These are phyloP conservation scores for Ariopsis seemanni DNA, from an alignment of 2,113 vertebrate species.

Conservation along the genomic window DNA sequence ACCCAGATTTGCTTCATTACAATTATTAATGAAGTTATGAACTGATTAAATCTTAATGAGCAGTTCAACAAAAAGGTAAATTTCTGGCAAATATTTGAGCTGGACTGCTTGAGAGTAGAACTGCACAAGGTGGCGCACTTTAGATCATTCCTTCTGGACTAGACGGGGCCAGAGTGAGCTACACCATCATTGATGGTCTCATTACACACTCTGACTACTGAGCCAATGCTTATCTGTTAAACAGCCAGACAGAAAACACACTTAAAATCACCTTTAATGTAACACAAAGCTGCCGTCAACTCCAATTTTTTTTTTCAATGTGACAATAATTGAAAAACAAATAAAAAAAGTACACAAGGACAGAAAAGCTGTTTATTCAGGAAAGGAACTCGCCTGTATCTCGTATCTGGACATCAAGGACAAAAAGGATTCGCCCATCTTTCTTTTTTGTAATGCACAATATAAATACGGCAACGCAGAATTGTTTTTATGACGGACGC, in stretches of 20 bases:
- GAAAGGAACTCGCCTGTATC: conserved; percentile 18
- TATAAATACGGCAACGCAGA: conserved; percentile 36
- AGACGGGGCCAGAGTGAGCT: too few relatives aligned
- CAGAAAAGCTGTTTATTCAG: neutral
- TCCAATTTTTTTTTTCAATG: neutral
- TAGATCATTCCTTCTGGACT: too few relatives aligned
- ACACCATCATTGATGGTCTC: too few relatives aligned
- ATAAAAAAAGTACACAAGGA: neutral
- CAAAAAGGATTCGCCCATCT: conserved; percentile 7
- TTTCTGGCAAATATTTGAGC: too few relatives aligned
- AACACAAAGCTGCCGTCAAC: neutral
- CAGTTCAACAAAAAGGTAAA: too few relatives aligned
- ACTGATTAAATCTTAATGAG: too few relatives aligned
- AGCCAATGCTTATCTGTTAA: neutral
- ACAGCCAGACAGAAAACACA: too few relatives aligned
- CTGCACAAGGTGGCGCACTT: too few relatives aligned
- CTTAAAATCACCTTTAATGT: too few relatives aligned
- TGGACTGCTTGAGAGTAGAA: too few relatives aligned
- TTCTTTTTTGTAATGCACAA: conserved; percentile 8
- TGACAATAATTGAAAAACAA: neutral
- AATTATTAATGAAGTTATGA: too few relatives aligned
- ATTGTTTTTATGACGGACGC: conserved; percentile 32
- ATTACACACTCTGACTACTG: neutral
- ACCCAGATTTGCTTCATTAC: too few relatives aligned
- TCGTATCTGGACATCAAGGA: conserved; percentile 37